Evolutionary conservation across 2,888 invertebrate genomes (phyloP), one percentile per base, ranked within the genome.

Genomic region (Trachelus tabidus): DNA sequence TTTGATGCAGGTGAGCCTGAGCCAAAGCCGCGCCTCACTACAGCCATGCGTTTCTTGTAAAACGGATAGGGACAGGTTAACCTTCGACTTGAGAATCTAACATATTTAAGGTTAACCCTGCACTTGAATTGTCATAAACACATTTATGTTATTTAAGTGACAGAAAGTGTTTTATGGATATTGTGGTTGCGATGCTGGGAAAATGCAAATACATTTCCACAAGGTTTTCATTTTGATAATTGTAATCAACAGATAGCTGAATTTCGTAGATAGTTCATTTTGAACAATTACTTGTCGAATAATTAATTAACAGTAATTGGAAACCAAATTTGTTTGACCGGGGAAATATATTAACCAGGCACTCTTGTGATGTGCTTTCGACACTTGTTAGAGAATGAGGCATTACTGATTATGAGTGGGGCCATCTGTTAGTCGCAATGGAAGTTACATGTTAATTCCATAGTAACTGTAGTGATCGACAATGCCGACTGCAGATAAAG

Each of bases 1-100:
- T 90, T 89, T 87, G 88, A 84, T 84, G 87, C 90, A 90, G 90
- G 90, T 90, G 89, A 90, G 88, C 85, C 82, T 83, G 85, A 88
- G 88, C 87, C 82, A 82, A 23, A 82, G 81, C 80, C 82, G 79
- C 81, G 79, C 80, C 77, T 79, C 81, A 79, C 82, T 79, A 56
- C 6, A 23, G 75, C 34, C 56, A 69, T 77, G 76, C 77, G 79
- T 82, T 81, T 82, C 79, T 81, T 79, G 23, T 56, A 56, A 56
- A 56, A 56, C 40, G 15, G 6, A 56, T 23, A 23, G 40, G 40
- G 40, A 56, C 80, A 78, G 80, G 80, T 79, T 80, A 83, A 83
- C 83, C 81, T 86, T 86, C 84, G 77, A 76, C 33, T 56, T 56
- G 40, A 56, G 40, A 56, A 56, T 23, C 40, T 56, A 56, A 56